Evolutionary conservation across 2,888 invertebrate genomes (phyloP).

Genomic region (Lasioglossum marginatum): DNA sequence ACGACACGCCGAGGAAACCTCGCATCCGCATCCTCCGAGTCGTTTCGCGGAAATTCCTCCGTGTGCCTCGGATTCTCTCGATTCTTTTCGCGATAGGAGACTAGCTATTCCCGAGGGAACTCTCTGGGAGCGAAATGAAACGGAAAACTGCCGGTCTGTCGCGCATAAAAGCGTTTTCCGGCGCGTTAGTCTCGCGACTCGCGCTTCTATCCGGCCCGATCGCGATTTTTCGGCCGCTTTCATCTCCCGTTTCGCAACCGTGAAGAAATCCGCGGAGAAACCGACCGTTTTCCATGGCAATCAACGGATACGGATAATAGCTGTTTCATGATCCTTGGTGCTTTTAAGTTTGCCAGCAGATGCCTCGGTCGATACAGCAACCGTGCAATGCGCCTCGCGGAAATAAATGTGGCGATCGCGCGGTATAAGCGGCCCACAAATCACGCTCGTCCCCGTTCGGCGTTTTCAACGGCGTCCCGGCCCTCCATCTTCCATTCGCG

Average conservation of each 20-base stretch:
- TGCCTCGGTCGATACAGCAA: neutral
- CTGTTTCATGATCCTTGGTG: neutral
- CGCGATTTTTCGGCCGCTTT: neutral
- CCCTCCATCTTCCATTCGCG: slow-evolving; percentile 41
- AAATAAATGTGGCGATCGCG: slow-evolving; percentile 65
- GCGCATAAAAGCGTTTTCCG: neutral
- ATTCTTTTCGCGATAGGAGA: neutral
- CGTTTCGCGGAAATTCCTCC: neutral
- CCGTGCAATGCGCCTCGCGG: slow-evolving; percentile 23
- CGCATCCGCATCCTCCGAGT: neutral
- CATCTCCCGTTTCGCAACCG: neutral
- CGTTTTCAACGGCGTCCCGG: slow-evolving; percentile 56
- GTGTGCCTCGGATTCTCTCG: neutral
- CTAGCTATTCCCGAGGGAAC: neutral
- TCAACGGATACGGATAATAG: neutral
- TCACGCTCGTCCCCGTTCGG: slow-evolving; percentile 55
- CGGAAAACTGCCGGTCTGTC: slow-evolving; percentile 20
- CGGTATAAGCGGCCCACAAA: slow-evolving; percentile 65
- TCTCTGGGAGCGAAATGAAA: slow-evolving; percentile 17
- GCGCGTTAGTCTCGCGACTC: neutral
- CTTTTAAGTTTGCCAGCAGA: neutral
- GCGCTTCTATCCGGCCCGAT: neutral
- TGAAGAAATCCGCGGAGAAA: neutral
- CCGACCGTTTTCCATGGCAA: neutral
- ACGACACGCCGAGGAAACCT: neutral